Percentiles rank a stretch among this genome's conserved stretches.
These are phyloP conservation scores for Enteromius trimaculatus DNA, from an alignment of 2,797 vertebrate genomes.

Conservation along the genomic window DNA sequence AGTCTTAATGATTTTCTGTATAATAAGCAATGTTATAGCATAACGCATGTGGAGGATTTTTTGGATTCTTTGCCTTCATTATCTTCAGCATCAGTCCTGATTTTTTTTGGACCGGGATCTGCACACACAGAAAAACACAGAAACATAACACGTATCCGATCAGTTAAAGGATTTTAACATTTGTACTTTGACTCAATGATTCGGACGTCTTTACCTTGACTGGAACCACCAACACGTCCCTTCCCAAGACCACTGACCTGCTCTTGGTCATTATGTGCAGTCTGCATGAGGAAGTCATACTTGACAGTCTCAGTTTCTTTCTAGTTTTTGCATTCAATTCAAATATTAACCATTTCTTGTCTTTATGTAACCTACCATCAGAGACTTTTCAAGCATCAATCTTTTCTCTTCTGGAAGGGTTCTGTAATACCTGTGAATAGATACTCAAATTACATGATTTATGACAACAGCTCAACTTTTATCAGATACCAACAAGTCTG, in stretches of 20 bases:
- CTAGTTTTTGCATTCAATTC: not conserved
- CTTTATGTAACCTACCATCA: conserved; percentile 34
- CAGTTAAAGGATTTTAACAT: not conserved
- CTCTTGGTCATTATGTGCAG: not conserved
- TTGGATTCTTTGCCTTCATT: conserved; percentile 49
- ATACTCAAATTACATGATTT: not conserved
- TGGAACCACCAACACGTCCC: not conserved
- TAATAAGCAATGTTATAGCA: conserved; percentile 30
- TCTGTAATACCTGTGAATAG: conserved; percentile 69
- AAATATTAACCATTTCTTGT: not conserved
- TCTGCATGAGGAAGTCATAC: not conserved
- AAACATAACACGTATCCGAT: conserved; percentile 1
- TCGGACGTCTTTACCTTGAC: conserved; percentile 4
- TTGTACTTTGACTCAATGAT: not conserved
- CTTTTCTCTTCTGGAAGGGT: conserved; percentile 62
- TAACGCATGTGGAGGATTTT: conserved; percentile 70
- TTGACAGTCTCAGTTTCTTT: not conserved
- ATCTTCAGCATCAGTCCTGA: conserved; percentile 25
- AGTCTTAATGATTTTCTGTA: not conserved
- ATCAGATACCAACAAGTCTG: not conserved
- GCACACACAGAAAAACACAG: conserved; percentile 31
- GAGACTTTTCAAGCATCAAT: conserved; percentile 39
- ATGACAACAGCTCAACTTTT: not conserved
- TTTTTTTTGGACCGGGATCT: conserved; percentile 51
- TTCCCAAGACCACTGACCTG: not conserved